Base-by-base conservation (phyloP, 2,113 vertebrate species). In the Melanostigma gelatinosum region DNA sequence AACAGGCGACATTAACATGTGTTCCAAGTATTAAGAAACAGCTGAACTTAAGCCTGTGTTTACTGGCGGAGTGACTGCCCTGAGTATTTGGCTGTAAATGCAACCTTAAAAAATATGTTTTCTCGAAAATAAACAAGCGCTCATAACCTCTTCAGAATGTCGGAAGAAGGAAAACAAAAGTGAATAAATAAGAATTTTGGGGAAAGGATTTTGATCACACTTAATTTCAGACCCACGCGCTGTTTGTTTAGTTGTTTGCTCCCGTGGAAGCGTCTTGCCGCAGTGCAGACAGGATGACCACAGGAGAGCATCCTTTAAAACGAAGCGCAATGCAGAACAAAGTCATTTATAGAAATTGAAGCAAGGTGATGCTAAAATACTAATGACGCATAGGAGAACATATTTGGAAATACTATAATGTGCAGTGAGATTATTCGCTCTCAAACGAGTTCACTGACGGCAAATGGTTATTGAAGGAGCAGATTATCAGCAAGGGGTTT, bases 151-250 rank as follows among this genome's bases (percentile, higher is more conserved):
- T 10, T 42, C 3, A 38, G 36, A 61, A 12, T 40, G 4, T 55
- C 27, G 9, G n/a, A 24, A 42, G 1, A 10, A 16, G 54, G 10
- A 20, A 32, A 46, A 60, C 11, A 8, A 1, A 27, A 44, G 34
- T 54, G 2, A 57, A 72, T 3, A 57, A 72, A 62, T 48, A n/a
- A n/a, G n/a, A n/a, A n/a, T n/a, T n/a, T n/a, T n/a, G 24, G 24
- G 24, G 24, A 80, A 90, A 89, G 70, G 68, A 70, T 86, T 95
- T 91, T 87, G 27, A 73, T 70, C 60, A 77, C 42, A 80, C 80
- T 90, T 93, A 90, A 94, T 95, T 94, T 86, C 84, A 90, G 79
- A 90, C 87, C 61, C 32, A 34, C 63, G 60, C 52, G 65, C 61
- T 79, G 13, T 84, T 88, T 63, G 65, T 82, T 81, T 55, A 75